phyloP scores from a whole-genome alignment of 2,888 invertebrate species.

The Caenorhabditis sp. region DNA sequence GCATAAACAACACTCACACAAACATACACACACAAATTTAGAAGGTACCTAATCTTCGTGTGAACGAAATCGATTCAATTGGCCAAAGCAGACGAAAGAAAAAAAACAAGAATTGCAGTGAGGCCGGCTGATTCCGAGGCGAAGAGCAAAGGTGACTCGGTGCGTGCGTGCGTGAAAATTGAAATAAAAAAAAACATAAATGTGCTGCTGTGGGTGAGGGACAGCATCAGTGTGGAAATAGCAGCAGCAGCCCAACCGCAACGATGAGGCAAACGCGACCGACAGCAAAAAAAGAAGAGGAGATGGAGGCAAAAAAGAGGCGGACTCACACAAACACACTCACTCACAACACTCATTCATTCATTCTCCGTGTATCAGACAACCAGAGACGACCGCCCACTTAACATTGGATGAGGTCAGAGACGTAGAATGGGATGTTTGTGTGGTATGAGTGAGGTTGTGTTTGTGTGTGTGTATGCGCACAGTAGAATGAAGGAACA shows the following conservation, averaged over 20 bases:
- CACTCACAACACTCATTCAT: too few species aligned
- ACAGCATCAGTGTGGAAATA: not conserved
- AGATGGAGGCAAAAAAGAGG: not conserved
- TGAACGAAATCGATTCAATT: too few species aligned
- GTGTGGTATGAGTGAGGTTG: not conserved
- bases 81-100: too few species aligned
- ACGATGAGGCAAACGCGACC: not conserved
- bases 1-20: too few species aligned
- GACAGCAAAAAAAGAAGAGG: not conserved
- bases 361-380: not conserved
- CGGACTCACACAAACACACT: not conserved
- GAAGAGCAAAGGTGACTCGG: too few species aligned
- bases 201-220: not conserved
- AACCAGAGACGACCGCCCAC: not conserved
- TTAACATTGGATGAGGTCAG: not conserved
- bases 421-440: not conserved
- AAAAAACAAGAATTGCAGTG: too few species aligned
- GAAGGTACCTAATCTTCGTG: too few species aligned
- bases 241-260: not conserved
- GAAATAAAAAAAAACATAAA: too few species aligned
- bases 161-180: too few species aligned
- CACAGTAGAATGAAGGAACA: not conserved
- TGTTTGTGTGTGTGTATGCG: not conserved
- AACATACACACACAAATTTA: too few species aligned
- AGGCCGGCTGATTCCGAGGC: too few species aligned